Evolutionary conservation across 2,113 vertebrate genomes (phyloP).

Genomic region (Panurus biarmicus): DNA sequence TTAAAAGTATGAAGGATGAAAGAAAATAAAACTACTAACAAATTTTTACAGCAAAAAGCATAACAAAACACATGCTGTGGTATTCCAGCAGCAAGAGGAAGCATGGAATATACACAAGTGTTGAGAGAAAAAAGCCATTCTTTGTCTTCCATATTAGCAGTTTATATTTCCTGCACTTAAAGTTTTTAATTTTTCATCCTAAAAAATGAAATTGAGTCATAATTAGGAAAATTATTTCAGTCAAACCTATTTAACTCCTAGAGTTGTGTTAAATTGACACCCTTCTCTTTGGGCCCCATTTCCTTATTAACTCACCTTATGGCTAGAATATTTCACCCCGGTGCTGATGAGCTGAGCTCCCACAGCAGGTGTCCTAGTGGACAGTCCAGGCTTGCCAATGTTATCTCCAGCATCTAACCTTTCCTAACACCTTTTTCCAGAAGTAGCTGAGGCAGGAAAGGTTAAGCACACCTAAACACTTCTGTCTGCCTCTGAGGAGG

Average conservation of each 20-base stretch:
- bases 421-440: background rate
- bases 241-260: background rate
- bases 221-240: background rate
- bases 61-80: background rate
- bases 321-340: background rate
- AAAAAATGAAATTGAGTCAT: background rate
- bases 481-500: background rate
- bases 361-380: background rate
- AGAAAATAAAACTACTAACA: background rate
- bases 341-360: background rate
- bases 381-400: background rate
- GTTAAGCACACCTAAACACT: conserved; percentile 2
- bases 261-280: background rate
- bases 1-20: background rate
- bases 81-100: background rate
- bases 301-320: background rate
- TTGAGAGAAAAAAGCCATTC: background rate
- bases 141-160: background rate
- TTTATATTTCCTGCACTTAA: background rate
- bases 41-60: background rate
- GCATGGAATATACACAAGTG: background rate
- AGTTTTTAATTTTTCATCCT: background rate
- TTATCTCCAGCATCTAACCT: background rate
- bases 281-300: background rate
- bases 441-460: background rate